Percentiles rank a stretch among this genome's conserved stretches.
These are phyloP conservation scores for Operophtera brumata DNA, from an alignment of 2,888 invertebrate species.

Conservation along the genomic window DNA sequence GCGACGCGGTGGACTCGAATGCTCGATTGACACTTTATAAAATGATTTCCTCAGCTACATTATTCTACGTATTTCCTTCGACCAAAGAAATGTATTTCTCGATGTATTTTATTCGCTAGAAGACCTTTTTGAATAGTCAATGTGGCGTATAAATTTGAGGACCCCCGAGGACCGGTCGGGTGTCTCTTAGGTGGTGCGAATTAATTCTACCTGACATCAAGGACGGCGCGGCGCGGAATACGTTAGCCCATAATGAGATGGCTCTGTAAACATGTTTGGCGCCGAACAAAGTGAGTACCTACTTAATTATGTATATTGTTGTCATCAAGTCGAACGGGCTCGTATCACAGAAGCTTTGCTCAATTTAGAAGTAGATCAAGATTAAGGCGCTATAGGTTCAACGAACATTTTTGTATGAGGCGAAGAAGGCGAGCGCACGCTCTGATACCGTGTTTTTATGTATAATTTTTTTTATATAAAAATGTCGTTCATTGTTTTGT, in stretches of 20 bases:
- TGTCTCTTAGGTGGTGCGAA: constrained; percentile 68
- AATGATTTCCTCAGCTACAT: constrained; percentile 41
- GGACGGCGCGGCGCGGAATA: constrained; percentile 58
- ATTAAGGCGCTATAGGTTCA: too few species aligned
- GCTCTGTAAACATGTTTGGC: constrained; percentile 53
- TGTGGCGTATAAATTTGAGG: constrained; percentile 72
- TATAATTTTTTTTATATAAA: too few species aligned
- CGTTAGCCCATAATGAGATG: constrained; percentile 63
- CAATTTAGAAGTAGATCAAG: neutral
- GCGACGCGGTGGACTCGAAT: neutral
- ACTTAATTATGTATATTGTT: constrained; percentile 47
- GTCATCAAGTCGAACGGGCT: constrained; percentile 30
- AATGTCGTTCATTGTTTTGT: too few species aligned
- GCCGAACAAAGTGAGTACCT: constrained; percentile 42
- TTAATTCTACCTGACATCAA: constrained; percentile 73
- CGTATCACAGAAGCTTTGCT: constrained; percentile 3
- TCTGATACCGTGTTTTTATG: too few species aligned
- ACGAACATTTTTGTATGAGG: too few species aligned
- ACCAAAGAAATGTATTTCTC: too few species aligned
- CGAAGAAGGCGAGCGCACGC: too few species aligned
- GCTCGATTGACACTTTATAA: constrained; percentile 45
- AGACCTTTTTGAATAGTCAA: constrained; percentile 75
- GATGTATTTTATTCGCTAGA: constrained; percentile 64
- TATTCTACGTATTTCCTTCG: constrained; percentile 58
- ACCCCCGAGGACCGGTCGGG: constrained; percentile 56